Base-by-base conservation (phyloP, 2,888 invertebrate species). In the Caenorhabditis sp. region DNA sequence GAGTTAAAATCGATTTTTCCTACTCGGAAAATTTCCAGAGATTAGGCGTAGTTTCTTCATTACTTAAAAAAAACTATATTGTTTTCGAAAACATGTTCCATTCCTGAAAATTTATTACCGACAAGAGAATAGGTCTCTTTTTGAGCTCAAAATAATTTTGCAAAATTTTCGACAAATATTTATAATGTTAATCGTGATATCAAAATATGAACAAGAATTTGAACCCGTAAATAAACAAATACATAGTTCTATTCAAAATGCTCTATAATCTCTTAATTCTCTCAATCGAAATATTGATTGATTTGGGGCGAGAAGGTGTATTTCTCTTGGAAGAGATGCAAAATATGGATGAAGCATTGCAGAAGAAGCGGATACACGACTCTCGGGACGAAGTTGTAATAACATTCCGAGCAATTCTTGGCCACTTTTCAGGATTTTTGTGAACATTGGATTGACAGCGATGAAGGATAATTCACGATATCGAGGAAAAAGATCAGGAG, bases 271-370 rank as follows among this genome's bases (percentile, higher is more conserved):
- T 26, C 56, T 57, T 8, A 82, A 72, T 59, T 82, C 74, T 43
- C 70, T 70, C 20, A 83, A 78, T 21, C 66, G 59, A 67, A 85
- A 81, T 50, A 86, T 82, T 8, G 86, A 82, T 61, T 84, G 83
- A 25, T 78, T 81, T 14, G 84, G 95, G 83, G 95, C 94, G 90
- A 97, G 91, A 88, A 95, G 93, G 88, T 93, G 92, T 82, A 97
- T 91, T 90, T 94, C 92, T 88, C 92, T 92, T 88, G 97, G 95
- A 89, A 97, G 92, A 83, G 93, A 92, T 77, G 92, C 91, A 90
- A 97, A 99, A 90, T 96, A 99, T 70, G 92, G 91, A 90, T 97
- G 95, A 77, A 91, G 91, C 89, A 95, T 91, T 57, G 97, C 96
- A 53, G 93, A 91, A 59, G 92, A 92, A 64, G 97, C 96, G 63